phyloP scores from a whole-genome alignment of 2,888 invertebrate species.

The Scrobipalpa atriplicella region DNA sequence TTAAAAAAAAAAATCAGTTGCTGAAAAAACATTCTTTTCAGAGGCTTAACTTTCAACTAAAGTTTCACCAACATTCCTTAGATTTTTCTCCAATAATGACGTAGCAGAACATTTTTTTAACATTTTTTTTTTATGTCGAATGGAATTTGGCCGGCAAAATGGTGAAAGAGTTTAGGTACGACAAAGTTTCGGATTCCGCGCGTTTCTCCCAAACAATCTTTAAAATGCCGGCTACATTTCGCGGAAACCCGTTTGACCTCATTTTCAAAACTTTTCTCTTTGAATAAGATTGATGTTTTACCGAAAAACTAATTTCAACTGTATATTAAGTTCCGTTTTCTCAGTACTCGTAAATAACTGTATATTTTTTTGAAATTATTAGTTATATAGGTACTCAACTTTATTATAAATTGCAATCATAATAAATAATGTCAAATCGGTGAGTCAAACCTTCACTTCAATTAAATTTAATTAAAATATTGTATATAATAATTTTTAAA shows the following conservation, averaged over 20 bases:
- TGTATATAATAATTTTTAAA: too few species aligned
- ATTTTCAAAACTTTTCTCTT: constrained; percentile 65
- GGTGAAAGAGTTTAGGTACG: constrained; percentile 39
- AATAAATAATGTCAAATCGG: too few species aligned
- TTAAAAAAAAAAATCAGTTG: too few species aligned
- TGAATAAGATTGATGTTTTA: constrained; percentile 73
- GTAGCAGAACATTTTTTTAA: constrained; percentile 6
- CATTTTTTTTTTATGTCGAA: constrained; percentile 4
- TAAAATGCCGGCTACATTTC: constrained; percentile 64
- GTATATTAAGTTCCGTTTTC: constrained; percentile 48
- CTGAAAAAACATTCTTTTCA: too few species aligned
- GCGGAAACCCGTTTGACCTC: constrained; percentile 68
- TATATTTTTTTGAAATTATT: neutral
- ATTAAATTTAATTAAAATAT: too few species aligned
- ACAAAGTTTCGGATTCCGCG: constrained; percentile 57
- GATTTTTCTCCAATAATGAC: constrained; percentile 1
- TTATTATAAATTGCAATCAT: too few species aligned
- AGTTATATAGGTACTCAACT: too few species aligned
- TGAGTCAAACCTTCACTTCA: too few species aligned
- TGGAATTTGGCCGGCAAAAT: constrained; percentile 23
- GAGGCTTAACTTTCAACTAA: neutral
- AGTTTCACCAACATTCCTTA: neutral
- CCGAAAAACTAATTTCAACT: constrained; percentile 46
- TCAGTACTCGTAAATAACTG: neutral
- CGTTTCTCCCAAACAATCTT: constrained; percentile 59